A percentile compares a stretch with the other conserved stretches of the same genome.
These are phyloP conservation scores for Drosophila kambysellisi DNA, from an alignment of 2,888 invertebrate species.

Conservation along the genomic window DNA sequence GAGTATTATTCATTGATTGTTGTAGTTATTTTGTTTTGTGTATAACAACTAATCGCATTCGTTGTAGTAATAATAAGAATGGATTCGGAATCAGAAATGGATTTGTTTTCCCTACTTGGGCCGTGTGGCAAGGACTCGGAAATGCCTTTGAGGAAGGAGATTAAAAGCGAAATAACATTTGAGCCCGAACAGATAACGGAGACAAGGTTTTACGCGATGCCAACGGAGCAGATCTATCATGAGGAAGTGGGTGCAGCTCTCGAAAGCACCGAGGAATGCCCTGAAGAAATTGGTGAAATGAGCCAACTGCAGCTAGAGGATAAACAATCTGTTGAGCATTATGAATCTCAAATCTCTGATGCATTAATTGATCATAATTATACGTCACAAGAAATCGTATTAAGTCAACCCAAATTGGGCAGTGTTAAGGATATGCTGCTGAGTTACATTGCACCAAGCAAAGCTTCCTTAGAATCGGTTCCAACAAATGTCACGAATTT, in stretches of 20 bases:
- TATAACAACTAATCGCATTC: neutral
- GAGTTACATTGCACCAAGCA: conserved; percentile 54
- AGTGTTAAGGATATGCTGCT: conserved; percentile 47
- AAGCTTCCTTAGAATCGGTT: conserved; percentile 11
- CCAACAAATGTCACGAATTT: conserved; percentile 51
- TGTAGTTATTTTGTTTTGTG: neutral
- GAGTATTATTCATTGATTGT: neutral
- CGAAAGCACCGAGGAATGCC: conserved; percentile 14
- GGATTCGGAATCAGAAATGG: conserved; percentile 11
- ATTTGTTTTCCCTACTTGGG: neutral
- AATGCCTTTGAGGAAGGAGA: neutral
- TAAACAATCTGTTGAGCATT: conserved; percentile 2
- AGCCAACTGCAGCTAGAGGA: conserved; percentile 14
- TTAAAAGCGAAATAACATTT: conserved; percentile 50
- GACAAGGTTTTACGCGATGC: conserved; percentile 24
- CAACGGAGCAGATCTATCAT: conserved; percentile 37
- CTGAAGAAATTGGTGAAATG: conserved; percentile 48
- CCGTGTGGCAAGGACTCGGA: neutral
- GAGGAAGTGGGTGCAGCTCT: conserved; percentile 30
- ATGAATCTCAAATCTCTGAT: conserved; percentile 33
- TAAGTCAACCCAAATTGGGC: conserved; percentile 19
- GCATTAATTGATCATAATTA: conserved; percentile 77
- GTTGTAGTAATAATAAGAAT: conserved; percentile 10
- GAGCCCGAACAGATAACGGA: conserved; percentile 52
- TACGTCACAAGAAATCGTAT: conserved; percentile 52